phyloP scores from a whole-genome alignment of 2,797 vertebrate genomes.

The Aphelocoma californica region DNA sequence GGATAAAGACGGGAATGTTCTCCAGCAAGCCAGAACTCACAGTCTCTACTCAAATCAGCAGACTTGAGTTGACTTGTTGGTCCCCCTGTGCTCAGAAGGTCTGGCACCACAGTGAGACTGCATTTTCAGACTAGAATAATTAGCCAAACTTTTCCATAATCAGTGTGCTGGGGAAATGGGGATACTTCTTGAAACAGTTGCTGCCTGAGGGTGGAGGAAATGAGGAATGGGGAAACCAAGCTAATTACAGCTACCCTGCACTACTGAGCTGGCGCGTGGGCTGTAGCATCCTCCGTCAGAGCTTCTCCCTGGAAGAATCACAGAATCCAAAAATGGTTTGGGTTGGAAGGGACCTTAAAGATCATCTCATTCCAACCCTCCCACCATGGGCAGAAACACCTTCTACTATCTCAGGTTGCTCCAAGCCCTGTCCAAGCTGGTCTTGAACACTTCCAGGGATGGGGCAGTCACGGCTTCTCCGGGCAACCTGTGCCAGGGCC shows the following conservation, averaged over 20 bases:
- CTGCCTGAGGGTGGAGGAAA: not conserved
- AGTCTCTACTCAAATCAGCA: not conserved
- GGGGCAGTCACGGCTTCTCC: not conserved
- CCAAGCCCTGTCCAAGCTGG: not conserved
- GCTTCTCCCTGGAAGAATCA: not conserved
- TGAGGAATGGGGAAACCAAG: not conserved
- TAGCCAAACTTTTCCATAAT: not conserved
- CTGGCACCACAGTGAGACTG: not conserved
- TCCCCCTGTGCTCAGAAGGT: not conserved
- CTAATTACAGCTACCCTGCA: not conserved
- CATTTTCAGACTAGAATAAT: conserved; percentile 30
- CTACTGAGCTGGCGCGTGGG: not conserved
- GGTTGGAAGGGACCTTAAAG: not conserved
- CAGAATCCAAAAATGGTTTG: not conserved
- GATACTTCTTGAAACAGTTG: not conserved
- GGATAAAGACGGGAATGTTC: not conserved
- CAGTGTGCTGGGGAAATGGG: conserved; percentile 10
- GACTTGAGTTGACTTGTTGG: not conserved
- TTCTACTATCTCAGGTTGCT: not conserved
- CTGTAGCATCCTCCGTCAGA: not conserved
- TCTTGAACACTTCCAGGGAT: not conserved
- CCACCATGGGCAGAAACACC: not conserved
- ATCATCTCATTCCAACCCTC: not conserved
- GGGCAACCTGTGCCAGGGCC: not conserved
- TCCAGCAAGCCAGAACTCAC: not conserved